Conservation (phyloP, 2,113 vertebrate genomes). For the Urocolius indicus region DNA sequence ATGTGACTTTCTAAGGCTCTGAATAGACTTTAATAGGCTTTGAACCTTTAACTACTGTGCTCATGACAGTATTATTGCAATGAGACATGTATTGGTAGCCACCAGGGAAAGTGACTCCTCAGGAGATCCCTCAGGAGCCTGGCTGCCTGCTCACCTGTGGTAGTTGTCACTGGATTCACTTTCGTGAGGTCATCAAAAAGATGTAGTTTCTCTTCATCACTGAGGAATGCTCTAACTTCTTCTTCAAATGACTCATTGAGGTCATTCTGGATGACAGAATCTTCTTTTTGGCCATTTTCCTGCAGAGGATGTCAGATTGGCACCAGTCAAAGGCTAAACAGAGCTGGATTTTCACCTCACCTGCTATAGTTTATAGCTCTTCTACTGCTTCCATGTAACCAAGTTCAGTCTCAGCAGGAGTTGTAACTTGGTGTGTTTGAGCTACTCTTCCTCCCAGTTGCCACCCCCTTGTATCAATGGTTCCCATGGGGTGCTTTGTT, state of each 20-base stretch:
- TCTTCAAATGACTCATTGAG: conserved; percentile 78
- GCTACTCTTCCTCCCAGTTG: not conserved
- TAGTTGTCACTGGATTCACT: conserved; percentile 92
- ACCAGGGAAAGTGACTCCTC: not conserved
- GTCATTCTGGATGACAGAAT: not conserved
- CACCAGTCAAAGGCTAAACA: not conserved
- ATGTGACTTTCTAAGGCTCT: not conserved
- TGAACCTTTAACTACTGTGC: not conserved
- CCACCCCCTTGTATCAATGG: not conserved
- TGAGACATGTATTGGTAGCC: not conserved
- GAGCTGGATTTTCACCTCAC: not conserved
- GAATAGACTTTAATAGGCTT: not conserved
- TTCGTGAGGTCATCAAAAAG: conserved; percentile 94
- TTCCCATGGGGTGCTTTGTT: not conserved
- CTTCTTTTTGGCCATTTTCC: conserved; percentile 72
- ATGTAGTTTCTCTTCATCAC: conserved; percentile 83
- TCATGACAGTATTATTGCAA: not conserved
- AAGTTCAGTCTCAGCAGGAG: not conserved
- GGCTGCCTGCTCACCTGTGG: conserved; percentile 82
- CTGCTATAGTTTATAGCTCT: not conserved
- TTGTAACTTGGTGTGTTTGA: not conserved
- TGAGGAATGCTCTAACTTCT: conserved; percentile 86
- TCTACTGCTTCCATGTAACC: not conserved
- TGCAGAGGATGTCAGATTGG: conserved; percentile 48
- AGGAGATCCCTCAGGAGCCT: not conserved